Evolutionary conservation across 1,140 invertebrate genomes (phyloP).

Genomic region (Nixonia krombeini): DNA sequence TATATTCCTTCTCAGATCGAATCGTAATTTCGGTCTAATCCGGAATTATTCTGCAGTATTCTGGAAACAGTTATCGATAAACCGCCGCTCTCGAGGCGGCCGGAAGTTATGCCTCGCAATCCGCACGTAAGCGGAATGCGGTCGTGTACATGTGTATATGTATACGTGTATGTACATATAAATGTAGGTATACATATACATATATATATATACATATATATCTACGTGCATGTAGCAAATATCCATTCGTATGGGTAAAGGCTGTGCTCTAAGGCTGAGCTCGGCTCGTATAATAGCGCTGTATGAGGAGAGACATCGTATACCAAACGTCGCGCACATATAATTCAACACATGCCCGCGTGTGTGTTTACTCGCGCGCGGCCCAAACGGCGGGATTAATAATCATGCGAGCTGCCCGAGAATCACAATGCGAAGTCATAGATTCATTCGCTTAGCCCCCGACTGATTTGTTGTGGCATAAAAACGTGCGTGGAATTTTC

Average conservation of each 20-base stretch:
- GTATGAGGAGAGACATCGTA: slow-evolving; percentile 31
- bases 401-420: slow-evolving; percentile 43
- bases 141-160: slow-evolving; percentile 14
- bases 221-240: slow-evolving; percentile 37
- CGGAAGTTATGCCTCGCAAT: slow-evolving; percentile 51
- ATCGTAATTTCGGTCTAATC: slow-evolving; percentile 28
- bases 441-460: slow-evolving; percentile 49
- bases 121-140: slow-evolving; percentile 50
- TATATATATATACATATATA: no score
- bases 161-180: slow-evolving; percentile 5
- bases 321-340: slow-evolving; percentile 26
- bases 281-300: slow-evolving; percentile 43
- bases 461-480: slow-evolving; percentile 43
- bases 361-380: slow-evolving; percentile 5
- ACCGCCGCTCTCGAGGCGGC: slow-evolving; percentile 29
- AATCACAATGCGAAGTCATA: slow-evolving; percentile 51
- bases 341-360: slow-evolving; percentile 2
- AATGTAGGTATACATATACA: no score
- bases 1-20: slow-evolving; percentile 33
- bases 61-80: slow-evolving; percentile 47
- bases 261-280: slow-evolving; percentile 45
- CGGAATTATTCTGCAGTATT: slow-evolving; percentile 16
- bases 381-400: slow-evolving; percentile 45
- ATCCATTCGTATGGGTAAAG: slow-evolving; percentile 33
- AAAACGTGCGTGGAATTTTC: slow-evolving; percentile 46